Evolutionary conservation across 1,140 invertebrate species (phyloP), one percentile per base, ranked within the genome.

Genomic region (Ips typographus): DNA sequence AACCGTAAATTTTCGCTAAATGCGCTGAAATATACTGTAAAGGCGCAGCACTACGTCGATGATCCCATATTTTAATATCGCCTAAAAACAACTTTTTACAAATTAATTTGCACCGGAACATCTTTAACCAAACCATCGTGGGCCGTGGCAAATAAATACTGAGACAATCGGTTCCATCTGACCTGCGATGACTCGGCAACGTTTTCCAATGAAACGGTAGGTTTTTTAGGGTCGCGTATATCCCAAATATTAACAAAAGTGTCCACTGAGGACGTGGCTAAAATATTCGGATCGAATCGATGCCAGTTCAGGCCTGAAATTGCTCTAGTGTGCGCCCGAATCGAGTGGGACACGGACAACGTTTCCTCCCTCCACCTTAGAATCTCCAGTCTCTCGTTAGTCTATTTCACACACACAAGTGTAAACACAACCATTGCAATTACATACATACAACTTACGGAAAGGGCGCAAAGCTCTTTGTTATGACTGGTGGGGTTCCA

Each of bases 251-350:
- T 90, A 61, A 95, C 94, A 77, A 91, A 97, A 52, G 93, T 94
- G 79, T 98, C 95, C 44, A 95, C 93, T 38, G 95, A 96, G 77
- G 94, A 96, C 42, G 94, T 94, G 6, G 94, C 94, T 69, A 98
- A 83, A 8, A 95, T 80, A 79, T 95, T 92, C n/a, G 92, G 88
- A 79, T 96, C 90, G 79, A 91, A 90, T 67, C 89, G 87, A 77
- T 96, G 94, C 92, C 96, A 98, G 80, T 97, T 94, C 55, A 98
- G 85, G 79, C 96, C 95, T 76, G 91, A 96, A 5, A 98, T 91
- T 4, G 93, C 91, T 73, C 95, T 82, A 0, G 94, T 94, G 76
- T 98, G 95, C 7, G 90, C 90, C 64, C 90, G 87, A 49, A 98
- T 80, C n/a, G 89, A 89, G 74, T 90, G 87, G 47, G 85, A 87